These are phyloP conservation scores for Metaphire vulgaris DNA, from an alignment of 1,140 invertebrate genomes.

Conservation along the genomic window DNA sequence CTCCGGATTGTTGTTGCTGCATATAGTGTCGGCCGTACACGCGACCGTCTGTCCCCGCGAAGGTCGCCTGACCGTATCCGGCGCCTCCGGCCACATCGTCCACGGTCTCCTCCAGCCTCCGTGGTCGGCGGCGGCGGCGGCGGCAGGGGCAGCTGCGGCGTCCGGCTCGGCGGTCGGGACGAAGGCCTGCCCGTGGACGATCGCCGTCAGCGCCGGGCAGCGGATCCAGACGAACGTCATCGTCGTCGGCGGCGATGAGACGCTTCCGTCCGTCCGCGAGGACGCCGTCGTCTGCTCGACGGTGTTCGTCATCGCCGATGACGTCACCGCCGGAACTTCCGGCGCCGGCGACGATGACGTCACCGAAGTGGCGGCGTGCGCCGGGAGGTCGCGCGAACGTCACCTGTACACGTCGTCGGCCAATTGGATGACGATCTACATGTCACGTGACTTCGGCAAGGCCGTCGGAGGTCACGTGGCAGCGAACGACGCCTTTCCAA, in stretches of 20 bases:
- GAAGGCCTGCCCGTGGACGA: constrained; percentile 12
- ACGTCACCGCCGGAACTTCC: too few species aligned
- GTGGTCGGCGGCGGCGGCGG: too few species aligned
- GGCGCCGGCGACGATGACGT: too few species aligned
- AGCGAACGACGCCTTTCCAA: neutral
- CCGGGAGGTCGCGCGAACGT: neutral
- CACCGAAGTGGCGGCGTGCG: neutral
- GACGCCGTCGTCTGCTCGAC: neutral
- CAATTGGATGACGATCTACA: neutral
- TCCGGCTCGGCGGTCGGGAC: constrained; percentile 10
- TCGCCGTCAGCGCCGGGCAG: constrained; percentile 6
- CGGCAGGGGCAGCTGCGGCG: too few species aligned
- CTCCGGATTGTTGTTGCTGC: too few species aligned
- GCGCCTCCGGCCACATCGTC: constrained; percentile 3
- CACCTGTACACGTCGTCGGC: neutral
- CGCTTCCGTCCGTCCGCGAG: constrained; percentile 9
- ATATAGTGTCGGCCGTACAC: neutral
- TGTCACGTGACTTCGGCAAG: neutral
- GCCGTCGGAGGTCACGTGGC: neutral
- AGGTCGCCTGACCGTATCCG: neutral
- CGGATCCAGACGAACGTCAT: constrained; percentile 14
- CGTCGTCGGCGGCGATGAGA: constrained; percentile 18
- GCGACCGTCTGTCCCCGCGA: neutral
- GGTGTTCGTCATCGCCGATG: neutral
- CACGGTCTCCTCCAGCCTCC: neutral